Base-by-base conservation (phyloP, 2,797 vertebrate species). In the Pteropus rufus region DNA sequence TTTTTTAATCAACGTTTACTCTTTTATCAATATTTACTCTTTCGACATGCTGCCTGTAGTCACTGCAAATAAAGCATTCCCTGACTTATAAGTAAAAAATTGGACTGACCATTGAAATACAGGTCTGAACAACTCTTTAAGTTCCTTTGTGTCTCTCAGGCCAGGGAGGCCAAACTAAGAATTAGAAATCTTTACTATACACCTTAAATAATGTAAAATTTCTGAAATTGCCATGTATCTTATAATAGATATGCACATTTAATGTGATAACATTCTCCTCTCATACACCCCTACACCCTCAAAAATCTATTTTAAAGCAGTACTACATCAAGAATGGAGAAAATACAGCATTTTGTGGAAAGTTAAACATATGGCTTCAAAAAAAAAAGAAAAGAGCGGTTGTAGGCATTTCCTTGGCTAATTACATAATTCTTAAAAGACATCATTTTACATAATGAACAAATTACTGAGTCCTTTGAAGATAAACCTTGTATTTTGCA, bases 241-340 rank as follows among this genome's bases (percentile, higher is more conserved):
- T 94, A 70, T 60, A 93, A 94, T 93, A 96, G 92, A 88, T 54
- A 72, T 34, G 19, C 56, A 91, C 56, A 86, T 73, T 89, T 67
- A 93, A 81, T 81, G 69, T 44, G 52, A 44, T 77, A 65, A 73
- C 11, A 5, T 89, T 94, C 77, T 86, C 81, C 88, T 96, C 77
- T 81, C 80, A 83, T 90, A 54, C 52, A 93, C 90, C 90, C 86
- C 93, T 62, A 80, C 77, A 67, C 24, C 82, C 46, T 85, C 69
- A 76, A 36, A 96, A 94, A 46, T 95, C 94, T 96, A 94, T 97
- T 95, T 92, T 80, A 93, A 93, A 96, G 49, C 31, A 44, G 36
- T 89, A 31, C 89, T 88, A 41, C 75, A 62, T 95, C 73, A 56
- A 95, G 76, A 96, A 46, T 75, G 31, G 46, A 83, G 64, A 83